phyloP scores from a whole-genome alignment of 2,797 vertebrate species.

The Pangasius djambal region DNA sequence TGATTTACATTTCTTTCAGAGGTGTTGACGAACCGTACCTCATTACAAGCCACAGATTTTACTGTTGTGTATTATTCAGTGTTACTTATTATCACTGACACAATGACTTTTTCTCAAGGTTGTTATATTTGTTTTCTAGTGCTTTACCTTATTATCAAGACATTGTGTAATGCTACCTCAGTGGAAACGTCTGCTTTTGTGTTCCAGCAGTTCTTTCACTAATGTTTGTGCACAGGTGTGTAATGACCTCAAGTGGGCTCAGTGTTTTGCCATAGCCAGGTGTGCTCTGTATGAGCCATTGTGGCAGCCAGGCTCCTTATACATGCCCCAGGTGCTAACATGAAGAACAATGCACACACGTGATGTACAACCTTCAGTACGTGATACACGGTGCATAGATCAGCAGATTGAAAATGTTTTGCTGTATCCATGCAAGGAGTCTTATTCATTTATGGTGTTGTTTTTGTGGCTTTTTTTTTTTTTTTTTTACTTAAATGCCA shows the following conservation, averaged over 20 bases:
- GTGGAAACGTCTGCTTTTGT: slow-evolving; percentile 2
- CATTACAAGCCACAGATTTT: slow-evolving; percentile 26
- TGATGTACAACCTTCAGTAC: slow-evolving; percentile 23
- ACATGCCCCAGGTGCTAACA: slow-evolving; percentile 39
- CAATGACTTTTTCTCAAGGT: not conserved
- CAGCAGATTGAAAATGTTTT: not conserved
- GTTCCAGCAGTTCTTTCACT: slow-evolving; percentile 28
- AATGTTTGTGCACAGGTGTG: slow-evolving; percentile 44
- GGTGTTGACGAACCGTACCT: slow-evolving; percentile 19
- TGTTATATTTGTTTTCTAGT: slow-evolving; percentile 15
- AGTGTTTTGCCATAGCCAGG: slow-evolving; percentile 42
- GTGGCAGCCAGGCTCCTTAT: slow-evolving; percentile 42
- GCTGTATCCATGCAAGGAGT: not conserved
- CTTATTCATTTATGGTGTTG: not conserved
- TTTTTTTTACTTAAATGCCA: not conserved
- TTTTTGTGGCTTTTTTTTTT: not conserved
- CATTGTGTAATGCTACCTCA: not conserved
- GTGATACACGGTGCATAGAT: not conserved
- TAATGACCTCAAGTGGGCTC: slow-evolving; percentile 16
- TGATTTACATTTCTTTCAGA: slow-evolving; percentile 29
- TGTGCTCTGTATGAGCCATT: slow-evolving; percentile 45
- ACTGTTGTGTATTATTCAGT: not conserved
- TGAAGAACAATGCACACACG: slow-evolving; percentile 40
- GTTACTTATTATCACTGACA: not conserved
- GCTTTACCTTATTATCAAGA: not conserved